Conservation (phyloP, 2,113 vertebrate genomes). For the Notothenia coriiceps region DNA sequence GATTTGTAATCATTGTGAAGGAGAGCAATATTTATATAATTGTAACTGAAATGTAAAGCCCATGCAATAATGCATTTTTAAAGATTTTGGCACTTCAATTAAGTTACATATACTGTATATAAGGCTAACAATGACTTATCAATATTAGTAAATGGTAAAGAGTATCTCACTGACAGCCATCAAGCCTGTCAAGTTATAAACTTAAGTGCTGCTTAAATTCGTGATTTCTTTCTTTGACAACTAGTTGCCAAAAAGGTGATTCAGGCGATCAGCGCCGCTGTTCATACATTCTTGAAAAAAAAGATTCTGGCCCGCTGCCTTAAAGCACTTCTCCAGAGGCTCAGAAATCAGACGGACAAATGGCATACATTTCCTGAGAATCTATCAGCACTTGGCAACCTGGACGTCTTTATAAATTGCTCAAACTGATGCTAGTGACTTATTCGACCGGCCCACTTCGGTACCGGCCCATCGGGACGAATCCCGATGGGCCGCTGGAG, state of each 20-base stretch:
- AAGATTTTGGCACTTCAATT: background rate
- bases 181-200: background rate
- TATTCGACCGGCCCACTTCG: too few species aligned
- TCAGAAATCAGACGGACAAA: background rate
- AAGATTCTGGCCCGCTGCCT: too few species aligned
- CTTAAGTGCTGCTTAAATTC: too few species aligned
- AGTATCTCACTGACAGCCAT: background rate
- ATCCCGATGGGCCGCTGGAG: too few species aligned
- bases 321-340: background rate
- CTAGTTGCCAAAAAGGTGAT: too few species aligned
- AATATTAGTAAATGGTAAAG: background rate
- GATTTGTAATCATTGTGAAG: conserved; percentile 8
- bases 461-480: too few species aligned
- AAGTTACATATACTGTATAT: too few species aligned
- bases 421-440: background rate
- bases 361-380: background rate
- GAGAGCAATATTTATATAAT: background rate
- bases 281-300: background rate
- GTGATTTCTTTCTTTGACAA: too few species aligned
- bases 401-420: background rate
- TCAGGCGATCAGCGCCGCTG: too few species aligned
- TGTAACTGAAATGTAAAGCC: conserved; percentile 4
- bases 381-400: background rate
- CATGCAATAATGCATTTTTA: background rate
- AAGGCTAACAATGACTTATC: background rate